phyloP scores from a whole-genome alignment of 1,140 invertebrate species.

The Neotoxoptera formosana region DNA sequence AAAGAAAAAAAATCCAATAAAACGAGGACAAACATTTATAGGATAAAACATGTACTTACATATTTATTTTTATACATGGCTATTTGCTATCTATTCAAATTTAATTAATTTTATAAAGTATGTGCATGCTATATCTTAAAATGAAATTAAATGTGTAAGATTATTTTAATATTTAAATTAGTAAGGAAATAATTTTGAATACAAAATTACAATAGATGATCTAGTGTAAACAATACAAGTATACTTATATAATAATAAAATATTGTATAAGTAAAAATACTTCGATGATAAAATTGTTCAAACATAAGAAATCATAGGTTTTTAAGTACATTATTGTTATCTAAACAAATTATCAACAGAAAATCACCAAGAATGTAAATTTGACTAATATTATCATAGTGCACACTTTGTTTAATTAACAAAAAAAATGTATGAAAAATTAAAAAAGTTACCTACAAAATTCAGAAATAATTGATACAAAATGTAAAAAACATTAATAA shows the following conservation, averaged over 20 bases:
- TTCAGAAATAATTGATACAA: background rate
- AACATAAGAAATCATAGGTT: background rate
- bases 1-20: background rate
- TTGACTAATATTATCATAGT: background rate
- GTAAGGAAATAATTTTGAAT: constrained; percentile 18
- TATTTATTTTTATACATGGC: background rate
- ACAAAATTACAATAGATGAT: constrained; percentile 11
- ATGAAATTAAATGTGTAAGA: background rate
- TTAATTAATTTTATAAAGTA: background rate
- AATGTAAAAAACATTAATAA: background rate
- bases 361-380: constrained; percentile 5
- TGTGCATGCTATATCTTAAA: background rate
- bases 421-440: background rate
- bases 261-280: background rate
- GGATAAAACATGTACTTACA: background rate
- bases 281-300: background rate
- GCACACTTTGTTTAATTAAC: background rate
- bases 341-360: background rate
- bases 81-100: background rate
- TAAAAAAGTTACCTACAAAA: background rate
- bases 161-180: background rate
- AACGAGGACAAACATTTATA: background rate
- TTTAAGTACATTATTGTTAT: constrained; percentile 30
- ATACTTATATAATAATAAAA: constrained; percentile 32
- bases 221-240: constrained; percentile 2